A percentile compares a stretch with the other conserved stretches of the same genome.
Conservation (phyloP, 2,113 vertebrate species). For the Ovis canadensis region DNA sequence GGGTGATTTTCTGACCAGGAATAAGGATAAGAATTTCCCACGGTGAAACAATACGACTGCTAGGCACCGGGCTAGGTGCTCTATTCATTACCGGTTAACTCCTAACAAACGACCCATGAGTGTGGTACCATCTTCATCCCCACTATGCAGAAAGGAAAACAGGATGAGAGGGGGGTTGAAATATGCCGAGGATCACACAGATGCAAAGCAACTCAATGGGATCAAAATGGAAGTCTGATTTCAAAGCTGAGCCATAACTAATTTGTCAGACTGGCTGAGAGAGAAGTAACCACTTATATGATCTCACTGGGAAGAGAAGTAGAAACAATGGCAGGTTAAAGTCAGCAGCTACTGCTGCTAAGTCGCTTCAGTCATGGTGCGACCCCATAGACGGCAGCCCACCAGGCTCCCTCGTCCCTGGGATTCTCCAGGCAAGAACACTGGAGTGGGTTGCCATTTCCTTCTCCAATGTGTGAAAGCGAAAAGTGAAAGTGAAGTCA, state of each 20-base stretch:
- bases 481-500: no score
- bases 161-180: neutral
- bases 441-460: no score
- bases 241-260: neutral
- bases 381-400: no score
- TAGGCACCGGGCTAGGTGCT: neutral
- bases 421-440: no score
- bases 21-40: neutral
- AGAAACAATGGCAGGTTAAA: neutral
- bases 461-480: no score
- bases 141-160: neutral
- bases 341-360: neutral
- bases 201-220: neutral
- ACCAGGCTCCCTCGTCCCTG: no score
- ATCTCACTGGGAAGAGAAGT: neutral
- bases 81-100: neutral
- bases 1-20: neutral
- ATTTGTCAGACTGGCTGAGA: neutral
- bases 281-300: neutral
- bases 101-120: neutral
- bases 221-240: neutral
- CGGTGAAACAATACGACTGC: neutral
- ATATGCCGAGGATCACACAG: neutral
- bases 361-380: no score
- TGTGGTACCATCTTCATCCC: neutral